These are phyloP conservation scores for Cryptus armator DNA, from an alignment of 2,888 invertebrate species.

Conservation along the genomic window DNA sequence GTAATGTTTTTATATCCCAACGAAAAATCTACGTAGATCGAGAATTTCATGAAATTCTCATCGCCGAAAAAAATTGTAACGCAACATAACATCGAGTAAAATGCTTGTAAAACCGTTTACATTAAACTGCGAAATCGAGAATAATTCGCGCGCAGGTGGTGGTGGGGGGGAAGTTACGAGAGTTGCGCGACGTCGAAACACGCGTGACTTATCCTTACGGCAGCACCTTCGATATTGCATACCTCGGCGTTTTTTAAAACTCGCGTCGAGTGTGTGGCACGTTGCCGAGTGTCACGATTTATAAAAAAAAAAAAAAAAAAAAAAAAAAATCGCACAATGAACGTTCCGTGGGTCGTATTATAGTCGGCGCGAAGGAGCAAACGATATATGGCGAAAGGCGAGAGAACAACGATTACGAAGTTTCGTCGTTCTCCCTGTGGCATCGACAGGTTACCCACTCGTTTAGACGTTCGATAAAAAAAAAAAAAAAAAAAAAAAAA, in stretches of 20 bases:
- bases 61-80: background rate
- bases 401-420: conserved; percentile 46
- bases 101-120: background rate
- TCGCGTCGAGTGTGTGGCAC: background rate
- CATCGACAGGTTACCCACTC: conserved; percentile 32
- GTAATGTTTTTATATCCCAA: too few species aligned
- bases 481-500: conserved; percentile 19
- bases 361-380: conserved; percentile 50
- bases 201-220: conserved; percentile 3
- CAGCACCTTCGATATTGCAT: conserved; percentile 47
- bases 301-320: conserved; percentile 36
- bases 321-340: conserved; percentile 62
- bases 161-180: background rate
- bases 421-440: background rate
- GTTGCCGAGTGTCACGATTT: conserved; percentile 53
- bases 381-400: conserved; percentile 36
- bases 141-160: background rate
- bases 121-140: conserved; percentile 1
- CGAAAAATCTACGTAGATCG: background rate
- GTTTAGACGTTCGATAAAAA: background rate
- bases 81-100: background rate
- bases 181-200: background rate
- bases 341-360: conserved; percentile 47
- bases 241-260: conserved; percentile 55
- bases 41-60: background rate